Evolutionary conservation across 2,113 vertebrate genomes (phyloP), one percentile per base, ranked within the genome.

Genomic region (Crotalus viridis): DNA sequence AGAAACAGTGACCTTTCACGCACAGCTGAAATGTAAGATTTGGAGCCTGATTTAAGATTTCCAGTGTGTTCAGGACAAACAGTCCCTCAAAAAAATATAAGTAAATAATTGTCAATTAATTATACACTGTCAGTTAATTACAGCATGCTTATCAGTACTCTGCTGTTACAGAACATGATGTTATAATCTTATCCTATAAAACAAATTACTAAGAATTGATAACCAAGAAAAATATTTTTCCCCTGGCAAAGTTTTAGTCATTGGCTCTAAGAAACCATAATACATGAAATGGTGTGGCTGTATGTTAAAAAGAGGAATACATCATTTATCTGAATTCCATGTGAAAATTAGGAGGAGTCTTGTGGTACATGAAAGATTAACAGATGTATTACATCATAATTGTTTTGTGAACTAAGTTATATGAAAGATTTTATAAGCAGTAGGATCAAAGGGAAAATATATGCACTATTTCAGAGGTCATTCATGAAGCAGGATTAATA

Each of bases 1-100:
- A 28, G 5, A 64, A 26, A 12, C 10, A 15, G 19, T 5, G 0
- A 39, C n/a, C 57, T 87, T 21, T 89, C 92, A 1, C 0, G 0
- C 17, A 2, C 1, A 74, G 48, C 55, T 74, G 33, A 39, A 59
- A 89, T 15, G 0, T 0, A 13, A 61, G 19, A 0, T 33, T 55
- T 57, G 28, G 88, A 43, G 8, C 24, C n/a, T 74, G 55, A 51
- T n/a, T 39, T 54, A 74, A 89, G 94, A 0, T 0, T 94, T 21
- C 43, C 93, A 91, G 86, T 4, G 0, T 0, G 10, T 85, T 61
- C 59, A 10, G 96, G 39, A 93, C 95, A 5, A 21, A 0, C 0
- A 12, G 93, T 94, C 89, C 91, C 87, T 10, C 86, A 48, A 89
- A 0, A 5, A 57, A 56, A 1, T 0, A 2, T 91, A 61, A 93